Base-by-base conservation (phyloP, 2,888 invertebrate genomes). In the Atherix ibis region DNA sequence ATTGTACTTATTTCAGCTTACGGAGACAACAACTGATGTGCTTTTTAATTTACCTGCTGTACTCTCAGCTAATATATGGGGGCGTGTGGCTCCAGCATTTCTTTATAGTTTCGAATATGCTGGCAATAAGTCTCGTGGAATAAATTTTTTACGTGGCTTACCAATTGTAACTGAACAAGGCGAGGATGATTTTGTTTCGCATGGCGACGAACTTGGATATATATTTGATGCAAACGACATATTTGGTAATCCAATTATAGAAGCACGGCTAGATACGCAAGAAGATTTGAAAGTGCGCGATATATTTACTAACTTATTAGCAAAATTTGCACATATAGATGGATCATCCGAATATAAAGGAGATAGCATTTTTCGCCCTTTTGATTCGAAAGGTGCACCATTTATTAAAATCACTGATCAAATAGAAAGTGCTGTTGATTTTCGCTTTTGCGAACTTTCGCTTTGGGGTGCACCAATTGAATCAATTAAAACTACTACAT, bases 21-120 rank as follows among this genome's bases (percentile, higher is more conserved):
- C 54, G 2, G 56, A 59, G 32, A 47, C 54, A 9, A 60, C 59
- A 67, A 79, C 72, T 16, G 82, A 83, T 50, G 78, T 78, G 1
- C 52, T 83, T 13, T 83, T 81, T 50, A 82, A 81, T 50, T 68
- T 77, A 33, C 83, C 83, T 2, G 79, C 79, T 2, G 77, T 75
- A 50, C 58, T 79, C 31, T 76, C 75, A 4, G 74, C 73, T 0
- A 64, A 73, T 41, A 64, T 71, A n/a, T 83, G 83, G 83, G 71
- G 73, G 39, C 56, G 63, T 30, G 60, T 64, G 2, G 69, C 72
- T 1, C 68, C 73, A 0, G 69, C 79, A 0, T 81, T 66, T 50
- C 64, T 83, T 34, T 83, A 82, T 53, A 74, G 76, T 49, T 83
- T 83, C 50, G 81, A 83, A 44, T 73, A 81, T 45, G 58, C 64